Evolutionary conservation across 1,140 invertebrate genomes (phyloP).

Genomic region (Lethrus apterus): DNA sequence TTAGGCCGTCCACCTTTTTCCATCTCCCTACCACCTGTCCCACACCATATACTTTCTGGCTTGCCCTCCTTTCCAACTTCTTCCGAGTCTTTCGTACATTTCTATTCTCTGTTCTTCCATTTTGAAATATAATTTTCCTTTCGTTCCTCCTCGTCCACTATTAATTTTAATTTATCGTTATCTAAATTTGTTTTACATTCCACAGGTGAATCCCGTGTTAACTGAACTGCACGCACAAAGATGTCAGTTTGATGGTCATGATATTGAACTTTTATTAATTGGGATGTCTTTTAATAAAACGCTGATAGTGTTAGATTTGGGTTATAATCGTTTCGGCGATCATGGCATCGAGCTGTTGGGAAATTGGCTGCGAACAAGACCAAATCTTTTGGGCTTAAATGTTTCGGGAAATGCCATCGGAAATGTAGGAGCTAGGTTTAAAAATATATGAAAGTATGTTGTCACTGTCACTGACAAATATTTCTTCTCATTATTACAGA

Average conservation of each 20-base stretch:
- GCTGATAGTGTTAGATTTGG: constrained; percentile 47
- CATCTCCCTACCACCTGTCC: too few species aligned
- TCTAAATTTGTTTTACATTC: too few species aligned
- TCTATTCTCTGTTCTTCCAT: too few species aligned
- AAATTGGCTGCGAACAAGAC: constrained; percentile 44
- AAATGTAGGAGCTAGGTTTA: constrained; percentile 45
- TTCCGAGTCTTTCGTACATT: too few species aligned
- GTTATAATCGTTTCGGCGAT: constrained; percentile 50
- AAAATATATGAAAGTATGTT: background rate
- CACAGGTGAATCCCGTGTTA: constrained; percentile 43
- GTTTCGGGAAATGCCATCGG: constrained; percentile 48
- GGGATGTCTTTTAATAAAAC: constrained; percentile 45
- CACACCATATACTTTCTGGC: too few species aligned
- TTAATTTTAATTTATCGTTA: background rate
- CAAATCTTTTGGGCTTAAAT: constrained; percentile 44
- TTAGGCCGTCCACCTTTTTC: background rate
- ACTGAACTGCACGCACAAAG: constrained; percentile 52
- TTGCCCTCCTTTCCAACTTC: too few species aligned
- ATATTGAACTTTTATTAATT: constrained; percentile 46
- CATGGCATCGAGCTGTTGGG: constrained; percentile 45
- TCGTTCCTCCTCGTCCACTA: background rate
- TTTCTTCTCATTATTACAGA: constrained; percentile 26
- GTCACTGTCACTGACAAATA: background rate
- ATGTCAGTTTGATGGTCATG: constrained; percentile 48
- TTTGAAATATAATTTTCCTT: too few species aligned